Evolutionary conservation across 1,140 invertebrate genomes (phyloP).

Genomic region (Heliconius nattereri): DNA sequence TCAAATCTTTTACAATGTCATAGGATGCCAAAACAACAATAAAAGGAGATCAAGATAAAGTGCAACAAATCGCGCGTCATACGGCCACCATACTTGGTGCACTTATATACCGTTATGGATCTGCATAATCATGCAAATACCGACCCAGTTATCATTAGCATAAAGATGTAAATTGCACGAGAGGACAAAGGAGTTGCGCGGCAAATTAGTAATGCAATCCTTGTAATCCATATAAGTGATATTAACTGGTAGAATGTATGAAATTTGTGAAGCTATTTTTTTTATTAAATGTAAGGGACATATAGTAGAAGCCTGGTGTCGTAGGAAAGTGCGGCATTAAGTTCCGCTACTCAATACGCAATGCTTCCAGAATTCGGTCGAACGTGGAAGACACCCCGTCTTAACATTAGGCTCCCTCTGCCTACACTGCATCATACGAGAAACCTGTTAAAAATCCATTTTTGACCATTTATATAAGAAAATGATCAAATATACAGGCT

Average conservation of each 20-base stretch:
- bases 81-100: constrained; percentile 57
- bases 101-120: constrained; percentile 58
- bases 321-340: too few species aligned
- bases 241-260: constrained; percentile 9
- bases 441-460: not conserved
- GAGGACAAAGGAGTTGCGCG: constrained; percentile 32
- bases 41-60: constrained; percentile 41
- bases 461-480: too few species aligned
- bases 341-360: too few species aligned
- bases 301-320: not conserved
- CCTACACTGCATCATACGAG: too few species aligned
- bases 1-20: constrained; percentile 27
- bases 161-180: constrained; percentile 32
- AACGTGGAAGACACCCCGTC: too few species aligned
- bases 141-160: constrained; percentile 35
- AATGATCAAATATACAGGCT: too few species aligned
- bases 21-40: constrained; percentile 38
- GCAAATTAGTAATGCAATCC: constrained; percentile 55
- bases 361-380: too few species aligned
- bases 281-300: not conserved
- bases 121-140: constrained; percentile 47
- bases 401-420: too few species aligned
- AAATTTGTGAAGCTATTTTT: not conserved
- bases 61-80: constrained; percentile 65
- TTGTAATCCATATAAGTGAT: constrained; percentile 26